Evolutionary conservation across 2,888 invertebrate species (phyloP).

Genomic region (Allygus modestus): DNA sequence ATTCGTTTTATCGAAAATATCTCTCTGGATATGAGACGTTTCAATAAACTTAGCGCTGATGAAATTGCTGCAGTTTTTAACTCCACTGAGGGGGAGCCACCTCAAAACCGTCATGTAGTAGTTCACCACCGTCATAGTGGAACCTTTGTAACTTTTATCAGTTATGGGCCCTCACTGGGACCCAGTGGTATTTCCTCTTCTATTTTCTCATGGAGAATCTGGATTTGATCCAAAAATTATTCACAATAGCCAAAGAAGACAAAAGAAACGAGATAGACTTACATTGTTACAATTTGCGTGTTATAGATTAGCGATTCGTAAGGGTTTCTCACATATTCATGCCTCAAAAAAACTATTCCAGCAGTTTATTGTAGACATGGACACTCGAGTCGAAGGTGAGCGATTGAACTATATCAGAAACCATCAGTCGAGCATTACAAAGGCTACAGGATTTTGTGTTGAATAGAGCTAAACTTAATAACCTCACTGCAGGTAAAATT

Average conservation of each 20-base stretch:
- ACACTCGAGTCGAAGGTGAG: constrained; percentile 24
- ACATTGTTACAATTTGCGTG: constrained; percentile 21
- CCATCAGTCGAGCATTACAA: constrained; percentile 19
- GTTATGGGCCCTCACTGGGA: constrained; percentile 20
- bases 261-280: not conserved
- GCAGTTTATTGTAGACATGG: constrained; percentile 44
- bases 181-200: constrained; percentile 13
- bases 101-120: constrained; percentile 12
- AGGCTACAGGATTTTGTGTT: constrained; percentile 38
- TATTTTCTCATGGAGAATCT: constrained; percentile 35
- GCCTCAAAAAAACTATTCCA: constrained; percentile 17
- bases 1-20: constrained; percentile 34
- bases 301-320: constrained; percentile 33
- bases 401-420: not conserved
- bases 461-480: constrained; percentile 10
- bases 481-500: constrained; percentile 20
- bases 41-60: constrained; percentile 27
- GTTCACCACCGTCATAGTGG: constrained; percentile 17
- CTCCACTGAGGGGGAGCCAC: constrained; percentile 7
- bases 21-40: constrained; percentile 28
- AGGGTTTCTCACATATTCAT: constrained; percentile 22
- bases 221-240: constrained; percentile 42
- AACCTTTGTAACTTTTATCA: not conserved
- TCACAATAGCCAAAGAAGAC: constrained; percentile 21
- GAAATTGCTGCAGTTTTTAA: constrained; percentile 29